Percentiles rank a stretch among this genome's conserved stretches.
Conservation (phyloP, 2,797 vertebrate genomes). For the Parotocinclus haroldoi region DNA sequence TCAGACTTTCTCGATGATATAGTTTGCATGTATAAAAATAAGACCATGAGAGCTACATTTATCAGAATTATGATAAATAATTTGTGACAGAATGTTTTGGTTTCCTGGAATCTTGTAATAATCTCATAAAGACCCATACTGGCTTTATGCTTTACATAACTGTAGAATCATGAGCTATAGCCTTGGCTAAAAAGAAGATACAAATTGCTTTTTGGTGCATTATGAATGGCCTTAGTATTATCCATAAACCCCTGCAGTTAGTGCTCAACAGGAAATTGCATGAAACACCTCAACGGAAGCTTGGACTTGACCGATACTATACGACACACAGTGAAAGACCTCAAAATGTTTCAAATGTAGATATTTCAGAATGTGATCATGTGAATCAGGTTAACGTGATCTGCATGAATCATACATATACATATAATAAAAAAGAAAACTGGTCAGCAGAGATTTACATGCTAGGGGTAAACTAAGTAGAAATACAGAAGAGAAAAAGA, state of each 20-base stretch:
- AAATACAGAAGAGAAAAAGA: no score
- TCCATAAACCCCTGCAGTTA: slow-evolving; percentile 22
- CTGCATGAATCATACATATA: not conserved
- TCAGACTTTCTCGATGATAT: no score
- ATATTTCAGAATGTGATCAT: slow-evolving; percentile 3
- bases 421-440: not conserved
- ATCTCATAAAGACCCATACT: no score
- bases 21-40: no score
- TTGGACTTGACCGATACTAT: slow-evolving; percentile 30
- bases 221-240: not conserved
- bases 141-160: not conserved
- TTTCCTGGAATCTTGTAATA: no score
- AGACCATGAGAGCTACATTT: no score
- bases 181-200: slow-evolving; percentile 21
- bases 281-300: slow-evolving; percentile 15
- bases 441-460: no score
- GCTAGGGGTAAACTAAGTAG: no score
- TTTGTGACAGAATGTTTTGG: no score
- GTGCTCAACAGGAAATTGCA: slow-evolving; percentile 19
- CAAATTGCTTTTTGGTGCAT: slow-evolving; percentile 8
- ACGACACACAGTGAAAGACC: slow-evolving; percentile 42
- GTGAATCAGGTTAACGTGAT: not conserved
- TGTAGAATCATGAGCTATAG: slow-evolving; percentile 1
- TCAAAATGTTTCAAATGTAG: slow-evolving; percentile 10
- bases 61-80: no score